These are phyloP conservation scores for Siphamia tubifer DNA, from an alignment of 2,113 vertebrate species.

Conservation along the genomic window DNA sequence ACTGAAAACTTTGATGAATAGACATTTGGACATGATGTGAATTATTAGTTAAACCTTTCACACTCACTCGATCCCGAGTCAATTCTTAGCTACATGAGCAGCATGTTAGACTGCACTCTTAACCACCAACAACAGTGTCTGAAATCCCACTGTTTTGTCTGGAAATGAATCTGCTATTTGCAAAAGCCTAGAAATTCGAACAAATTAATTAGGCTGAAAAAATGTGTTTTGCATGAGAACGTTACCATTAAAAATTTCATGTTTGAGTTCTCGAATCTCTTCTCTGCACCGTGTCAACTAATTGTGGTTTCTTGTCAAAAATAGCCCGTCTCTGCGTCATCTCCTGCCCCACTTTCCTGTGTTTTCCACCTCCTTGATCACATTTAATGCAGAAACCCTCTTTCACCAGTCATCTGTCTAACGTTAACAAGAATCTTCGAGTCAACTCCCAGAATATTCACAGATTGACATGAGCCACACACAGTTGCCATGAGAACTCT, in stretches of 20 bases:
- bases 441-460: constrained; percentile 27
- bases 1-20: too few species aligned
- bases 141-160: too few species aligned
- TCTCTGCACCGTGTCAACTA: not conserved
- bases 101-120: too few species aligned
- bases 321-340: constrained; percentile 39
- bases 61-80: too few species aligned
- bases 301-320: constrained; percentile 27
- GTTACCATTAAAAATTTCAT: constrained; percentile 9
- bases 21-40: too few species aligned
- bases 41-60: too few species aligned
- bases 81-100: too few species aligned
- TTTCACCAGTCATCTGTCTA: constrained; percentile 7
- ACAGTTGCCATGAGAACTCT: constrained; percentile 12
- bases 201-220: not conserved
- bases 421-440: not conserved
- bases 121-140: too few species aligned
- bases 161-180: too few species aligned
- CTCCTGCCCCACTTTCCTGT: constrained; percentile 41
- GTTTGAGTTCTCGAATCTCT: not conserved
- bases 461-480: constrained; percentile 15
- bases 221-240: not conserved
- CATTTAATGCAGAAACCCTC: constrained; percentile 13
- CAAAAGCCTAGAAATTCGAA: too few species aligned
- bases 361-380: not conserved